These are phyloP conservation scores for Drosophila neotestacea DNA, from an alignment of 2,888 invertebrate genomes.

Conservation along the genomic window DNA sequence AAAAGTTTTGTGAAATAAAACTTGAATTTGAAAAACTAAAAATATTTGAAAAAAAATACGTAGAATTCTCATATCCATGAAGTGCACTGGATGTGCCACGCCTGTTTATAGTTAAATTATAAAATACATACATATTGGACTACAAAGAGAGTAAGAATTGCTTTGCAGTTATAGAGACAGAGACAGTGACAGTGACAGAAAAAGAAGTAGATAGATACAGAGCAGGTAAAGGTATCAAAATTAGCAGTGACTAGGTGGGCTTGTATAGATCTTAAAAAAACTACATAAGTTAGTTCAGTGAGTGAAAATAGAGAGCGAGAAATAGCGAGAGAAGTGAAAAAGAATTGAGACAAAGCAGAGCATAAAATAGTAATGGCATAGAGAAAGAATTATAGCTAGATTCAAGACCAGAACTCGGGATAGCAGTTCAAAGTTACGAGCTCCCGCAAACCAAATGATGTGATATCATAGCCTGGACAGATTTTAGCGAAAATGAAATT, in stretches of 20 bases:
- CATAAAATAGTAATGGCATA: conserved; percentile 26
- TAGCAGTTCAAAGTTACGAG: conserved; percentile 45
- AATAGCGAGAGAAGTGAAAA: conserved; percentile 2
- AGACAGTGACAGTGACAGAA: conserved; percentile 11
- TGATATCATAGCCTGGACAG: neutral
- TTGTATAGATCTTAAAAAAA: conserved; percentile 41
- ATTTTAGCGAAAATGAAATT: conserved; percentile 18
- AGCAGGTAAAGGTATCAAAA: conserved; percentile 49
- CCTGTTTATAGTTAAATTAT: conserved; percentile 40
- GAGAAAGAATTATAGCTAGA: conserved; percentile 40
- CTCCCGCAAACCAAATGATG: conserved; percentile 14
- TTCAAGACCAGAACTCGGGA: conserved; percentile 49
- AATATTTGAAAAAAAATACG: conserved; percentile 9
- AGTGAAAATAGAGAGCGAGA: conserved; percentile 10
- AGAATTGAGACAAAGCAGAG: conserved; percentile 27
- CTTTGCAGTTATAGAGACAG: conserved; percentile 15
- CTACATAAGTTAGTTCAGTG: conserved; percentile 31
- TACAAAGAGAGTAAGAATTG: conserved; percentile 31
- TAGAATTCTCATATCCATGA: neutral
- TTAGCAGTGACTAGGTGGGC: conserved; percentile 48
- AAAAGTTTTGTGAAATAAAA: conserved; percentile 25
- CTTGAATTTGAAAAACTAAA: conserved; percentile 29
- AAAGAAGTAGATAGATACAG: conserved; percentile 1
- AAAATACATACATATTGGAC: conserved; percentile 23
- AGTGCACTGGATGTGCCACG: conserved; percentile 12